Evolutionary conservation across 35 echinoderm and acorn worm species (phyloP).

Genomic region (Hemicentrotus pulcherrimus): DNA sequence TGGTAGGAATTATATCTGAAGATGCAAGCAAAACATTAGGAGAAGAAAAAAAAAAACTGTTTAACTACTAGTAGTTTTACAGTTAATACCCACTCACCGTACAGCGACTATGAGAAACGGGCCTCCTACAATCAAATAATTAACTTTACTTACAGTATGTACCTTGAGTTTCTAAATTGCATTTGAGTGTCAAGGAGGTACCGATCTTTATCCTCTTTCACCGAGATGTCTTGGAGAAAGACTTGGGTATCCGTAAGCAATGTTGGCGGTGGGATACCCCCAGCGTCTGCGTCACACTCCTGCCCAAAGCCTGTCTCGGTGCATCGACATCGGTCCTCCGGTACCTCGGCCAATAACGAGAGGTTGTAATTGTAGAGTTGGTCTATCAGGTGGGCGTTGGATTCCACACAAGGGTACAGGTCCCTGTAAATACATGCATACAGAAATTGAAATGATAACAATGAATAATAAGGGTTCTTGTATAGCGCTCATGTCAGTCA

Average conservation of each 20-base stretch:
- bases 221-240: conserved; percentile 69
- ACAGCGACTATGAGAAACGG: too few species aligned
- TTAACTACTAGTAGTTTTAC: too few species aligned
- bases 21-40: too few species aligned
- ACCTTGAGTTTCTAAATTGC: conserved; percentile 59
- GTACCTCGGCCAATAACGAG: not conserved
- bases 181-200: conserved; percentile 65
- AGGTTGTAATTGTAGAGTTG: conserved; percentile 22
- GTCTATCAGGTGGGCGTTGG: not conserved
- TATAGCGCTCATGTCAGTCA: too few species aligned
- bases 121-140: not conserved
- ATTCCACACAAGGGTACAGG: conserved; percentile 52
- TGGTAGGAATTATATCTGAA: too few species aligned
- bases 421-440: not conserved
- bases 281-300: conserved; percentile 55
- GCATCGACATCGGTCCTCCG: conserved; percentile 53
- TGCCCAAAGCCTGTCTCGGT: conserved; percentile 21
- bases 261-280: conserved; percentile 50
- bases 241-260: conserved; percentile 69
- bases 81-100: too few species aligned
- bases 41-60: too few species aligned
- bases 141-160: not conserved
- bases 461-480: too few species aligned
- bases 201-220: conserved; percentile 65
- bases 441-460: not conserved